A percentile compares a stretch with the other conserved stretches of the same genome.
phyloP scores from a whole-genome alignment of 2,797 vertebrate genomes.

The Eupleurogrammus muticus region DNA sequence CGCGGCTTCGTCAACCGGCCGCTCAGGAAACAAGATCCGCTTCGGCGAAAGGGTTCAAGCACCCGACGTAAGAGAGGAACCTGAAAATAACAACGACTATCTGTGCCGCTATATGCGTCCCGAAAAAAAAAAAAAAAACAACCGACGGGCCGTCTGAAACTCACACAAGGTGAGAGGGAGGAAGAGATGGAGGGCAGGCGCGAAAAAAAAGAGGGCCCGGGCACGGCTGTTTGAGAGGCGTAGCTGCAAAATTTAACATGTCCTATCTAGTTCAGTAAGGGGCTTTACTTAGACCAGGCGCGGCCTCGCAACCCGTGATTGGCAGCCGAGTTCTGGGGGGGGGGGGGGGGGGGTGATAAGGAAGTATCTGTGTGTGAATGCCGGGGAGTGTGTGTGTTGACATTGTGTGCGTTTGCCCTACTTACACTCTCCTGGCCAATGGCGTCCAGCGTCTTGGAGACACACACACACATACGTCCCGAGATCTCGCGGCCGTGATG shows the following conservation, averaged over 20 bases:
- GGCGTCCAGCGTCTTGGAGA: constrained; percentile 43
- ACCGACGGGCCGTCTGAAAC: constrained; percentile 26
- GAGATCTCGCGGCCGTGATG: constrained; percentile 24
- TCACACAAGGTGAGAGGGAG: constrained; percentile 26
- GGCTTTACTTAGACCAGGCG: constrained; percentile 68
- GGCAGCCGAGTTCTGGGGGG: constrained; percentile 34
- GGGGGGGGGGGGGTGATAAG: constrained; percentile 51
- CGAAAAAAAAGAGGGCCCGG: constrained; percentile 38
- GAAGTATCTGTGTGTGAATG: constrained; percentile 51
- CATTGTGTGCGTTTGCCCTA: constrained; percentile 37
- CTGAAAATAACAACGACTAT: constrained; percentile 41
- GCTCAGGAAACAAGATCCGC: constrained; percentile 14
- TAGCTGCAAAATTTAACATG: constrained; percentile 73
- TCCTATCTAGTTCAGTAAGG: constrained; percentile 61
- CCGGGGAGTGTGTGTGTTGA: constrained; percentile 47
- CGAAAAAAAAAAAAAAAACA: constrained; percentile 13
- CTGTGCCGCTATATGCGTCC: constrained; percentile 44
- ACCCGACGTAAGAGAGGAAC: neutral
- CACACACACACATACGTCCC: constrained; percentile 53
- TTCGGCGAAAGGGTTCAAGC: constrained; percentile 28
- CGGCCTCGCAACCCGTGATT: constrained; percentile 39
- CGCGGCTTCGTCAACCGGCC: neutral
- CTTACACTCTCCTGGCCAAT: constrained; percentile 38
- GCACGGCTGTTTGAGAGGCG: constrained; percentile 50
- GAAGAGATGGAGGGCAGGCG: constrained; percentile 32